These are phyloP conservation scores for Urophycis tenuis DNA, from an alignment of 2,797 vertebrate genomes.

Conservation along the genomic window DNA sequence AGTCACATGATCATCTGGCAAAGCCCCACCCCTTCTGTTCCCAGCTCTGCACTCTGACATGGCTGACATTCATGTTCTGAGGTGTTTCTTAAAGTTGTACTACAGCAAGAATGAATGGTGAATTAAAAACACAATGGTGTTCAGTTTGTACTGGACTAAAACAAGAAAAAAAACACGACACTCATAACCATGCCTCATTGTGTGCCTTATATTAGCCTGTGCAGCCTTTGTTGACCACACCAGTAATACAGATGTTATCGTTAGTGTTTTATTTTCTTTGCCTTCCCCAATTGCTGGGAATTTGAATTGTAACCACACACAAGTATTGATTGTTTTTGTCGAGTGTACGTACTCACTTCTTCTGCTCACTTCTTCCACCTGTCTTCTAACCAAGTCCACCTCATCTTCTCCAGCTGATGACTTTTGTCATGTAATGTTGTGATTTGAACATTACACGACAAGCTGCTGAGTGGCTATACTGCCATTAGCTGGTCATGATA, in stretches of 20 bases:
- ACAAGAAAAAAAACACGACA: not conserved
- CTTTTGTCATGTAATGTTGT: not conserved
- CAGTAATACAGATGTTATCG: conserved; percentile 24
- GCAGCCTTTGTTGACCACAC: conserved; percentile 19
- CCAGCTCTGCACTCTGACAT: conserved; percentile 64
- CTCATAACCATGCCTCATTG: not conserved
- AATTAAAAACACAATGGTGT: not conserved
- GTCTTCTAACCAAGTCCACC: not conserved
- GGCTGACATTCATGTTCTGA: not conserved
- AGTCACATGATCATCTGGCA: conserved; percentile 85
- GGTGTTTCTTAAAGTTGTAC: not conserved
- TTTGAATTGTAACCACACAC: not conserved
- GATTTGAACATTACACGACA: conserved; percentile 16
- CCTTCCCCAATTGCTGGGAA: not conserved
- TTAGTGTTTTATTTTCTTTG: conserved; percentile 11
- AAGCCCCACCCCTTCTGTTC: conserved; percentile 49
- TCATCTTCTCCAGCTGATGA: not conserved
- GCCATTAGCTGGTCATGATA: conserved; percentile 44
- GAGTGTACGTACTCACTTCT: too few species aligned
- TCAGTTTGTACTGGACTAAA: not conserved
- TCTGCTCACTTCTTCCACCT: not conserved
- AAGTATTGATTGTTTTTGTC: not conserved
- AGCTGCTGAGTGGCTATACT: conserved; percentile 32
- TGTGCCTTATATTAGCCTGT: conserved; percentile 42
- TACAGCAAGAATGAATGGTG: not conserved